Conservation (phyloP, 2,797 vertebrate genomes). For the Mastacembelus armatus region DNA sequence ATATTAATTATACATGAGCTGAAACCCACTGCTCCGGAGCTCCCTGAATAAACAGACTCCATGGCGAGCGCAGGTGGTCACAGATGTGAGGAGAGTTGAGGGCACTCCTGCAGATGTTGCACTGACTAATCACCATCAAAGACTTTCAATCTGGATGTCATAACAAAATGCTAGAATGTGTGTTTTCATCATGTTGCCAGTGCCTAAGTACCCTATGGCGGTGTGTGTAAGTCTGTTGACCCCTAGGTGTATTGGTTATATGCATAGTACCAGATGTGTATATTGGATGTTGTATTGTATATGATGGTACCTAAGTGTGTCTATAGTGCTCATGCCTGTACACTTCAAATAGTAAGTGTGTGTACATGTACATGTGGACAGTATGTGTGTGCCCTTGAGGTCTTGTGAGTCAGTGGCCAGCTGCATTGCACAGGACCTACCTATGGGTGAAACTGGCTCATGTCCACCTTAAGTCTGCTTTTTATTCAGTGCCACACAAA, state of each 20-base stretch:
- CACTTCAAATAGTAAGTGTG: slow-evolving; percentile 53
- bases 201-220: slow-evolving; percentile 35
- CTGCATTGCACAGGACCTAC: slow-evolving; percentile 63
- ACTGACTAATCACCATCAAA: slow-evolving; percentile 74
- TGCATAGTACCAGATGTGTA: not conserved
- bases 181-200: slow-evolving; percentile 36
- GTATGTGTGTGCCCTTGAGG: slow-evolving; percentile 25
- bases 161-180: slow-evolving; percentile 24
- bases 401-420: slow-evolving; percentile 72
- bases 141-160: slow-evolving; percentile 43
- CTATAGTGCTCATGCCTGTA: too few species aligned
- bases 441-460: slow-evolving; percentile 65
- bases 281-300: not conserved
- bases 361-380: too few species aligned
- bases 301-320: slow-evolving; percentile 15
- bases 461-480: slow-evolving; percentile 72
- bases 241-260: slow-evolving; percentile 8
- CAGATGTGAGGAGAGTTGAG: slow-evolving; percentile 50
- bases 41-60: slow-evolving; percentile 43
- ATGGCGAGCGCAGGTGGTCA: slow-evolving; percentile 59
- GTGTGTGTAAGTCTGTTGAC: slow-evolving; percentile 14
- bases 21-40: slow-evolving; percentile 13
- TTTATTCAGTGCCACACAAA: slow-evolving; percentile 76
- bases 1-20: slow-evolving; percentile 34
- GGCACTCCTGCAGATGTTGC: slow-evolving; percentile 71